phyloP scores from a whole-genome alignment of 2,113 vertebrate genomes.

The Plecturocebus donacophilus region DNA sequence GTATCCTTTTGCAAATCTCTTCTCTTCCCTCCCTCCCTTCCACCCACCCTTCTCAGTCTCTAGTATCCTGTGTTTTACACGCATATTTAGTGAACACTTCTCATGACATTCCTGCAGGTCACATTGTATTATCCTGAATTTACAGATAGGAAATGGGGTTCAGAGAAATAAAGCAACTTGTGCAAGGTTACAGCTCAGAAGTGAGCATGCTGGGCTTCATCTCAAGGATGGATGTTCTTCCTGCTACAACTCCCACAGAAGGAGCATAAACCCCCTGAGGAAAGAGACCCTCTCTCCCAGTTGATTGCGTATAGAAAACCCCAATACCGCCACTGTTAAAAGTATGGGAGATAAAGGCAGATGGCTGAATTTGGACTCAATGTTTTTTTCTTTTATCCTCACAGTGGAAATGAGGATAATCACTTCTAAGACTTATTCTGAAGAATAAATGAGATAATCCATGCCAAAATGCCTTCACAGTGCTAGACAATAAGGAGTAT shows the following conservation, averaged over 20 bases:
- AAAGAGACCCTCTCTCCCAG: background rate
- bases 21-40: background rate
- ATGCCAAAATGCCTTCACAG: background rate
- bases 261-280: rapidly evolving
- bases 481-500: background rate
- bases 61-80: background rate
- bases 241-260: background rate
- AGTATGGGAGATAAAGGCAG: background rate
- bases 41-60: background rate
- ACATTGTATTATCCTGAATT: no score
- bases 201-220: background rate
- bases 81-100: background rate
- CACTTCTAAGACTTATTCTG: background rate
- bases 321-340: background rate
- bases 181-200: background rate
- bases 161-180: background rate
- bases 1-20: background rate
- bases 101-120: background rate
- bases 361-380: background rate
- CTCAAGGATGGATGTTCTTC: background rate
- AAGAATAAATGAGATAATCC: background rate
- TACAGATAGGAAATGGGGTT: background rate
- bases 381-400: background rate
- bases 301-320: background rate
- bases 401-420: background rate